Conservation (phyloP, 1,140 invertebrate genomes). For the Manduca sexta region DNA sequence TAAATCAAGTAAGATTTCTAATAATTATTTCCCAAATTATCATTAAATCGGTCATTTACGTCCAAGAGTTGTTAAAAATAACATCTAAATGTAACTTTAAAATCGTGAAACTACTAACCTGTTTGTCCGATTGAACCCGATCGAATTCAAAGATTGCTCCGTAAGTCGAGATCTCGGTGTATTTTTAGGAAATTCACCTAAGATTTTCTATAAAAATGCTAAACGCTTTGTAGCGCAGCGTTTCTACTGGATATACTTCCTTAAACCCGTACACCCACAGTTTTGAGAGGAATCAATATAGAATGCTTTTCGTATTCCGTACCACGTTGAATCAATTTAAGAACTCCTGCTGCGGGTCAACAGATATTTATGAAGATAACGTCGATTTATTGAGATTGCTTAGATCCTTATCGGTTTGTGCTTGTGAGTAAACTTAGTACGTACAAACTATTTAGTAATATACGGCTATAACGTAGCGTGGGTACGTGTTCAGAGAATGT, state of each 20-base stretch:
- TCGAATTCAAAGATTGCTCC: too few species aligned
- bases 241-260: neutral
- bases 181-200: neutral
- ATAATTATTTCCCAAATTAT: too few species aligned
- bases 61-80: too few species aligned
- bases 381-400: constrained; percentile 42
- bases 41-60: too few species aligned
- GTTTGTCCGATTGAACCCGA: too few species aligned
- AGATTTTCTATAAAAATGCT: neutral
- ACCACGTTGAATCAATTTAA: constrained; percentile 65
- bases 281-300: constrained; percentile 31
- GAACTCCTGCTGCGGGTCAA: constrained; percentile 55
- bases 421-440: neutral
- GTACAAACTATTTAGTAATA: neutral
- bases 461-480: too few species aligned
- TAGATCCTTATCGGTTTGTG: neutral
- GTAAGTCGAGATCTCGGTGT: too few species aligned
- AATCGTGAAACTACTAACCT: too few species aligned
- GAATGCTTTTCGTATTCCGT: constrained; percentile 41
- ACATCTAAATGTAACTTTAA: too few species aligned
- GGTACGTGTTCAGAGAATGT: too few species aligned
- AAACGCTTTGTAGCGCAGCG: neutral
- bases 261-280: neutral
- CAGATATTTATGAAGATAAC: constrained; percentile 58
- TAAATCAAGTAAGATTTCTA: too few species aligned